Base-by-base conservation (phyloP, 1,140 invertebrate genomes). In the Bactericera cockerelli region DNA sequence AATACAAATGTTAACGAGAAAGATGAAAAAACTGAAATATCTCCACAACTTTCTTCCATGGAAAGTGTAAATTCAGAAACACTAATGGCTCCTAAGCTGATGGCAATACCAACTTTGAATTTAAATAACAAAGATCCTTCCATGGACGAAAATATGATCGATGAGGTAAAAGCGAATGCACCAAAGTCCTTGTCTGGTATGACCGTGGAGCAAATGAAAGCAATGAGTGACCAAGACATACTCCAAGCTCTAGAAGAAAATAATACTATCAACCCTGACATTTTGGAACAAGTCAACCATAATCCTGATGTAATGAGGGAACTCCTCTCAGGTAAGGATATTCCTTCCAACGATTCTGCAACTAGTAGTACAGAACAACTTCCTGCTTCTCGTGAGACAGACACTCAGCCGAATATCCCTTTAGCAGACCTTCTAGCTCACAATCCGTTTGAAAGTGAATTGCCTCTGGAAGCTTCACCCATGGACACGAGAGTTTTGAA, bases 171-270 rank as follows among this genome's bases (percentile, higher is more conserved):
- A n/a, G n/a, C n/a, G n/a, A n/a, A n/a, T n/a, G n/a, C n/a, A n/a
- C n/a, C 42, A 16, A 49, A 4, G 22, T 6, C 4, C 22, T 49
- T 49, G 22, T 22, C 42, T 19, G 42, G 19, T 19, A 19, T 49
- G 22, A 49, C 4, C n/a, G 19, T 49, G 19, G 42, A 49, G 4
- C 42, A 49, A 49, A 22, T 49, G 19, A 49, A n/a, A 8, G 6
- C 42, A n/a, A 6, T 49, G 42, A 49, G 42, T 49, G 42, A 49
- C n/a, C 42, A 49, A 16, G 42, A 49, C 42, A 49, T 49, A 4
- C n/a, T 49, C 6, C 4, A 19, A n/a, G 19, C 6, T 4, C 22
- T 49, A 16, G 42, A 49, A 22, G 42, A 49, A n/a, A 49, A 4
- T 49, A 6, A 49, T 10, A 49, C 6, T 4, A 22, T 49, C 8